A percentile compares a stretch with the other conserved stretches of the same genome.
Conservation (phyloP, 92 coral and sea anemone species). For the Actinernus sp. region DNA sequence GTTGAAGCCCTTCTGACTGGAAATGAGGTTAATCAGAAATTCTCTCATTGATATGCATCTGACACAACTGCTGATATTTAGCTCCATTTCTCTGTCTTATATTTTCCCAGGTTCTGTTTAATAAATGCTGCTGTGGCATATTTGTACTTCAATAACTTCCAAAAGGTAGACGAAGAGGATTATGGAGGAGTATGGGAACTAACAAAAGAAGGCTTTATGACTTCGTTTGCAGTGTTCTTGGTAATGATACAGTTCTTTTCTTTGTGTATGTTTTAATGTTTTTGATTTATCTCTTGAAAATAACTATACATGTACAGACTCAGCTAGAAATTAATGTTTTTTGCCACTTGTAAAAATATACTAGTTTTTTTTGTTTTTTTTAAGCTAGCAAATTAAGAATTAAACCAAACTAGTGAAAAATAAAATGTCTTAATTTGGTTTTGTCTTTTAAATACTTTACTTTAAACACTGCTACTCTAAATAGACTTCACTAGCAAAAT, state of each 20-base stretch:
- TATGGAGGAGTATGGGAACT: conserved; percentile 98
- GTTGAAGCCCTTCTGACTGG: too few relatives aligned
- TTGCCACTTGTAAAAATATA: not conserved
- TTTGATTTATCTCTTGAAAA: not conserved
- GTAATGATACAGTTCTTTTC: conserved; percentile 44
- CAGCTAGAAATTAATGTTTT: not conserved
- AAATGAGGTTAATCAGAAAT: too few relatives aligned
- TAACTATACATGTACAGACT: not conserved
- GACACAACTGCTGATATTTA: too few relatives aligned
- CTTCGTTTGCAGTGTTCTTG: conserved; percentile 97
- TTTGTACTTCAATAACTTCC: conserved; percentile 92
- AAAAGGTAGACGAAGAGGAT: conserved; percentile 98
- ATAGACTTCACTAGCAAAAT: too few relatives aligned
- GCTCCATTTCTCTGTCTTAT: too few relatives aligned
- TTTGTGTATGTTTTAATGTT: not conserved
- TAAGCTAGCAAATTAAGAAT: too few relatives aligned
- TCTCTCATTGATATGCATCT: too few relatives aligned
- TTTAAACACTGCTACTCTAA: too few relatives aligned
- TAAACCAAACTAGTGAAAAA: too few relatives aligned
- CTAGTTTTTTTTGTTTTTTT: too few relatives aligned
- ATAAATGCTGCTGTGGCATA: conserved; percentile 95
- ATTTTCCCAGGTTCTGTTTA: conserved; percentile 74
- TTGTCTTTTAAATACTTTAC: too few relatives aligned
- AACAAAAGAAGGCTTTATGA: conserved; percentile 98
- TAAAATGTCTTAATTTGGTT: too few relatives aligned